Base-by-base conservation (phyloP, 2,797 vertebrate species). In the Mormyrus proboscirostris region DNA sequence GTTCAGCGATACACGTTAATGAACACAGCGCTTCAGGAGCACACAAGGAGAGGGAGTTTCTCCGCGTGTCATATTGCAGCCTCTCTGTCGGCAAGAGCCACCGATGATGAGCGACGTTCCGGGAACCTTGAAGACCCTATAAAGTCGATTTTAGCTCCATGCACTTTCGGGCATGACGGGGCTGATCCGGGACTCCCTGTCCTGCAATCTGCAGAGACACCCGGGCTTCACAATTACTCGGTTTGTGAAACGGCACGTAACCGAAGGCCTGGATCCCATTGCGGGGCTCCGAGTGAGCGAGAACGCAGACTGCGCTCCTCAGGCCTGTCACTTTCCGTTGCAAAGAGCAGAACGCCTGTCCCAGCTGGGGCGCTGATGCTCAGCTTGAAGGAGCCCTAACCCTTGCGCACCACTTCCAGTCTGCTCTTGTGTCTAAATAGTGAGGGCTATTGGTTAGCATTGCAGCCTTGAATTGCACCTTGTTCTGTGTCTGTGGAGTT, bases 201-300 rank as follows among this genome's bases (percentile, higher is more conserved):
- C 33, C 25, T 38, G 4, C 29, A 5, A 6, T 73, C 69, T 38
- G 14, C 69, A 0, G 33, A 14, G 79, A 19, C 25, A n/a, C 16
- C 73, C n/a, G 1, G 2, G 44, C 38, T 49, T 22, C 44, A 47
- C 12, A 49, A 49, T 79, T 2, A 44, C 38, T 44, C 12, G 69
- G 12, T 44, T 79, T 79, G 38, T 49, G 76, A 82, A 49, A 49
- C 41, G 8, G 14, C 3, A 47, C 19, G 2, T 83, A 19, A 49
- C 8, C 2, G 16, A 49, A 9, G 44, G 49, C 41, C 9, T 22
- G 2, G 44, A 83, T 47, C 89, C 47, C 89, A 88, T 89, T 90
- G 88, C 79, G 50, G 85, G 69, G 82, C 89, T 92, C 89, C 89
- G 65, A 86, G 51, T 22, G 50, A 62, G 47, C 90, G 44, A 90